Evolutionary conservation across 2,888 invertebrate species (phyloP).

Genomic region (Drosophila niveifrons): DNA sequence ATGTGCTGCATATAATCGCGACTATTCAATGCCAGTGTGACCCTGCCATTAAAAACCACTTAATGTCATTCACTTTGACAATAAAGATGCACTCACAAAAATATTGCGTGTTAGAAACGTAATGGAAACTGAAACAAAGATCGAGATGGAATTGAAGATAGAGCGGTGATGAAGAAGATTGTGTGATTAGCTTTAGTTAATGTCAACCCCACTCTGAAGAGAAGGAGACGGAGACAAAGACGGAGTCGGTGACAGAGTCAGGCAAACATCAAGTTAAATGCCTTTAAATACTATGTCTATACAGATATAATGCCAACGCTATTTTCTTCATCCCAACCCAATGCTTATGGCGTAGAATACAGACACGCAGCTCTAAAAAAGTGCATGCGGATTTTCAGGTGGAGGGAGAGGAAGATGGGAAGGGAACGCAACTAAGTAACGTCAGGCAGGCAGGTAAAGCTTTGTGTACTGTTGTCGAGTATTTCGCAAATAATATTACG

Average conservation of each 20-base stretch:
- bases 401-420: background rate
- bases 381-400: background rate
- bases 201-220: slow-evolving; percentile 22
- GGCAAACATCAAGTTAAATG: slow-evolving; percentile 37
- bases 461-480: slow-evolving; percentile 52
- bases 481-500: slow-evolving; percentile 69
- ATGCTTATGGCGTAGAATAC: slow-evolving; percentile 17
- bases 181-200: slow-evolving; percentile 14
- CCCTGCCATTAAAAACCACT: slow-evolving; percentile 69
- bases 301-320: slow-evolving; percentile 47
- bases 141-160: slow-evolving; percentile 4
- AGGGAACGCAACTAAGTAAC: slow-evolving; percentile 44
- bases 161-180: slow-evolving; percentile 4
- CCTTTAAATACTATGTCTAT: slow-evolving; percentile 30
- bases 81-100: slow-evolving; percentile 57
- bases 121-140: slow-evolving; percentile 36
- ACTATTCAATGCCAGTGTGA: slow-evolving; percentile 43
- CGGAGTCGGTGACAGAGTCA: slow-evolving; percentile 1
- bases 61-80: slow-evolving; percentile 49
- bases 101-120: slow-evolving; percentile 63
- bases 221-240: background rate
- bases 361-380: slow-evolving; percentile 45
- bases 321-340: slow-evolving; percentile 14
- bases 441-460: slow-evolving; percentile 27
- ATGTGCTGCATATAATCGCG: slow-evolving; percentile 23